These are phyloP conservation scores for Tachina grossa DNA, from an alignment of 2,888 invertebrate species.

Conservation along the genomic window DNA sequence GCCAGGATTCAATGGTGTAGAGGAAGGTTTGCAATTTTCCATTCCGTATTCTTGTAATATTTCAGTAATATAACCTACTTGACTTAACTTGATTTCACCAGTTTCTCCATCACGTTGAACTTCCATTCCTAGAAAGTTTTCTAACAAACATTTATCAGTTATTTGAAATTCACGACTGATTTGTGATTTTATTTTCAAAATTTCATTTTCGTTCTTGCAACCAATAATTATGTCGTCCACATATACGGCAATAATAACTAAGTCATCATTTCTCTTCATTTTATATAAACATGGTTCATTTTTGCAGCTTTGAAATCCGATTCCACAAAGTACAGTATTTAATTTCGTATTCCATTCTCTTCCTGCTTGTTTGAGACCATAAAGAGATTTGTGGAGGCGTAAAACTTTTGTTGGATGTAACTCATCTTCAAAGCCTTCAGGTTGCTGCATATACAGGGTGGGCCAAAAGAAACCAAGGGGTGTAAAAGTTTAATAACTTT, in stretches of 20 bases:
- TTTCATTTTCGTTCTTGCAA: no score
- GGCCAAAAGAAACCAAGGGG: no score
- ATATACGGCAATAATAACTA: neutral
- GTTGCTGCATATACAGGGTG: neutral
- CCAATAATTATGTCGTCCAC: no score
- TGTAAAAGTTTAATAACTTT: no score
- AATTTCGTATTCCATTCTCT: slow-evolving; percentile 10
- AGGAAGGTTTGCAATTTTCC: slow-evolving; percentile 5
- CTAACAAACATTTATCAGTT: slow-evolving; percentile 2
- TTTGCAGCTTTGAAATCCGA: slow-evolving; percentile 13
- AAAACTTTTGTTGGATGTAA: neutral
- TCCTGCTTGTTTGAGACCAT: slow-evolving; percentile 1
- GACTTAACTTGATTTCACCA: slow-evolving; percentile 3
- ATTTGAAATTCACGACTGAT: neutral
- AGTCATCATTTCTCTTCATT: slow-evolving; percentile 9
- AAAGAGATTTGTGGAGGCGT: no score
- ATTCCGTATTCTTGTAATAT: slow-evolving; percentile 7
- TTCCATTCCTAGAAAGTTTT: neutral
- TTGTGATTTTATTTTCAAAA: neutral
- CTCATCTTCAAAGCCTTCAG: no score
- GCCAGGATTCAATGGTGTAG: neutral
- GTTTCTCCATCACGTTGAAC: slow-evolving; percentile 7
- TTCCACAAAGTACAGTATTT: neutral
- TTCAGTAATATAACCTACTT: neutral
- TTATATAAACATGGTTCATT: slow-evolving; percentile 18